These are phyloP conservation scores for Lasiommata megera DNA, from an alignment of 2,888 invertebrate genomes.

Conservation along the genomic window DNA sequence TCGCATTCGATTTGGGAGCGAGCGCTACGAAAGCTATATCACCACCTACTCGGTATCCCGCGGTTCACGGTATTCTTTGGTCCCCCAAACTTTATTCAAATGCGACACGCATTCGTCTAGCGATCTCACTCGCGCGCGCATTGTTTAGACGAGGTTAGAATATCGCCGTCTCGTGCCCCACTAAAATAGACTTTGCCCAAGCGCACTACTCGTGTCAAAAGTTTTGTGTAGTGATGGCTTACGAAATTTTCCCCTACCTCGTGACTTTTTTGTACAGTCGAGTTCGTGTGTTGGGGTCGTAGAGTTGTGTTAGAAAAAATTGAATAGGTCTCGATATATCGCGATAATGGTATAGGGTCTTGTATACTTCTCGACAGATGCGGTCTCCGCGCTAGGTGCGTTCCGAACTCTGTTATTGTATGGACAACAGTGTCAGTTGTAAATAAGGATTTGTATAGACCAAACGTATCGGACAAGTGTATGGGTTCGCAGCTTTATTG, in stretches of 20 bases:
- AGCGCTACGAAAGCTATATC: conserved; percentile 79
- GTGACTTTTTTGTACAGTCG: conserved; percentile 76
- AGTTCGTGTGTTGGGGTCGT: conserved; percentile 70
- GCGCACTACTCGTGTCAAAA: conserved; percentile 81
- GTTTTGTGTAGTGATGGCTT: conserved; percentile 79
- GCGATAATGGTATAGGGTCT: conserved; percentile 57
- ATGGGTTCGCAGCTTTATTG: conserved; percentile 55
- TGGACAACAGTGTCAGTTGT: conserved; percentile 79
- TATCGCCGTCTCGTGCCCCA: conserved; percentile 69
- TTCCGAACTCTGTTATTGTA: conserved; percentile 67
- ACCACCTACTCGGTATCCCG: conserved; percentile 81
- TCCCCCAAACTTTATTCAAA: conserved; percentile 79
- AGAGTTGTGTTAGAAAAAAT: conserved; percentile 72
- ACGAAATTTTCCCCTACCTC: conserved; percentile 80
- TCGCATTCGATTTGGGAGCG: conserved; percentile 79
- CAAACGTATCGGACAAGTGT: conserved; percentile 75
- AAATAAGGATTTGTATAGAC: conserved; percentile 81
- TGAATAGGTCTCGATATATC: conserved; percentile 59
- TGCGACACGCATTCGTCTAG: conserved; percentile 72
- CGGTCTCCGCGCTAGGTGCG: conserved; percentile 68
- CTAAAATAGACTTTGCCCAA: conserved; percentile 81
- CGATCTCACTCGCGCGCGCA: conserved; percentile 61
- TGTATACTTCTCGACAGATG: conserved; percentile 61
- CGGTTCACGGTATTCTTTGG: conserved; percentile 69
- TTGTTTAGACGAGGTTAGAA: conserved; percentile 51